phyloP scores from a whole-genome alignment of 2,888 invertebrate species.

The Lepidocyrtoides sp. region DNA sequence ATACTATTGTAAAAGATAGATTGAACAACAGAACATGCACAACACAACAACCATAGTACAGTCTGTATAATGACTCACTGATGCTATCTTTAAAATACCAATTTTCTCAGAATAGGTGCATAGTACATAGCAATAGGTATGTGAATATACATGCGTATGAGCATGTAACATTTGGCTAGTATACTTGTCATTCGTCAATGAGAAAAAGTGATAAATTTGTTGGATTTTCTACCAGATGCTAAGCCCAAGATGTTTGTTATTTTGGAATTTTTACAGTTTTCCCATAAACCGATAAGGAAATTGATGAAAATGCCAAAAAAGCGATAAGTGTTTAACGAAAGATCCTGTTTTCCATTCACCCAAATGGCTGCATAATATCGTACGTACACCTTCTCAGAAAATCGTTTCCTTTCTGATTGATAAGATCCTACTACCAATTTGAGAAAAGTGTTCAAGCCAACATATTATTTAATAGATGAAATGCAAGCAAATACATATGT shows the following conservation, averaged over 20 bases:
- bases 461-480: not conserved
- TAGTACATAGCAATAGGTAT: too few relatives aligned
- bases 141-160: not conserved
- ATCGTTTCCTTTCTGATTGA: not conserved
- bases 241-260: not conserved
- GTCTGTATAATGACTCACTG: too few relatives aligned
- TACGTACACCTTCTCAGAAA: not conserved
- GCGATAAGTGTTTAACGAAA: not conserved
- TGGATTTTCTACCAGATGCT: not conserved
- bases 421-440: not conserved
- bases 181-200: not conserved
- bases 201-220: too few relatives aligned
- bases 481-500: not conserved
- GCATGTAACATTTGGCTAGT: too few relatives aligned
- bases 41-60: too few relatives aligned
- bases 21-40: too few relatives aligned
- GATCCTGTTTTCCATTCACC: not conserved
- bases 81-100: too few relatives aligned
- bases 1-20: too few relatives aligned
- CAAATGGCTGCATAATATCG: too few relatives aligned
- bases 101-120: too few relatives aligned
- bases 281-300: conserved; percentile 19
- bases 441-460: not conserved
- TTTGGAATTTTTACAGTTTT: not conserved
- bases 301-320: conserved; percentile 31